A percentile compares a stretch with the other conserved stretches of the same genome.
phyloP scores from a whole-genome alignment of 2,797 vertebrate genomes.

The Pelodytes ibericus region DNA sequence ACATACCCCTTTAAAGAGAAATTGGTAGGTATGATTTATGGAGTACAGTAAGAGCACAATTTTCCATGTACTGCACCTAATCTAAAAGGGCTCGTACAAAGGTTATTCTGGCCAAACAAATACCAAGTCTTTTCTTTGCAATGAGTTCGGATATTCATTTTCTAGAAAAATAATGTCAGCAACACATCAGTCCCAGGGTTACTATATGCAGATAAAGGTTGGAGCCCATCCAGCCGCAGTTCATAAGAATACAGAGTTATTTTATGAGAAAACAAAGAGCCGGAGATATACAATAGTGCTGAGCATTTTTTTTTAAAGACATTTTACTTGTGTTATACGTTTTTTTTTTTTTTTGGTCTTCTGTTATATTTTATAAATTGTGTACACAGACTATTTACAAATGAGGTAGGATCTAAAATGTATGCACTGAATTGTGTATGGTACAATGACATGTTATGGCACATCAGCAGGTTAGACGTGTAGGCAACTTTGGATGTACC shows the following conservation, averaged over 20 bases:
- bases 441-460: too few species aligned
- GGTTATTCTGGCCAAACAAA: slow-evolving; percentile 95
- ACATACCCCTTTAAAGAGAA: slow-evolving; percentile 99
- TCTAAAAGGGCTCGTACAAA: slow-evolving; percentile 94
- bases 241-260: slow-evolving; percentile 2
- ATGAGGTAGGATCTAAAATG: neutral
- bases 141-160: slow-evolving; percentile 96
- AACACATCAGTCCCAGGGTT: slow-evolving; percentile 81
- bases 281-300: neutral
- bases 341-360: neutral
- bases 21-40: slow-evolving; percentile 97
- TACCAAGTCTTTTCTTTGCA: slow-evolving; percentile 90
- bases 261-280: neutral
- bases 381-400: neutral
- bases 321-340: neutral
- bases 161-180: slow-evolving; percentile 89
- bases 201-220: slow-evolving; percentile 88
- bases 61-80: slow-evolving; percentile 98
- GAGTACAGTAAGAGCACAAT: slow-evolving; percentile 96
- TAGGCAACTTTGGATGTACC: too few species aligned
- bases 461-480: too few species aligned
- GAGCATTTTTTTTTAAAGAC: neutral
- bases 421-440: too few species aligned
- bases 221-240: slow-evolving; percentile 60
- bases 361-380: neutral